Conservation (phyloP, 2,113 vertebrate genomes). For the Chaetorhynchus papuensis region DNA sequence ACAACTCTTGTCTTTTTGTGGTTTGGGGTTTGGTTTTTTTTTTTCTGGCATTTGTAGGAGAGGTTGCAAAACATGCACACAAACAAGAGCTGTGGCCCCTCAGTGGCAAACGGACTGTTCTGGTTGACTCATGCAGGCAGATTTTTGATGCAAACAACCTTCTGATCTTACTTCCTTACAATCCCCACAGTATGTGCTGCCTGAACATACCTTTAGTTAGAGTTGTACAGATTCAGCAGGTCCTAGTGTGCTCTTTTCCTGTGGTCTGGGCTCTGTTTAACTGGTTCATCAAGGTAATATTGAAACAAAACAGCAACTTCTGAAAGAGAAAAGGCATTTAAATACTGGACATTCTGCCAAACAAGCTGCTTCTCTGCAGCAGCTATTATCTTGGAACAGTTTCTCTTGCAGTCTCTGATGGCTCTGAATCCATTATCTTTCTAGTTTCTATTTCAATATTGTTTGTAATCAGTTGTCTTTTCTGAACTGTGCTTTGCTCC, state of each 20-base stretch:
- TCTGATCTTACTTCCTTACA: background rate
- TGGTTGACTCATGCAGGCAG: background rate
- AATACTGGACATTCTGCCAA: background rate
- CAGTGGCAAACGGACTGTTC: background rate
- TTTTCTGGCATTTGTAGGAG: background rate
- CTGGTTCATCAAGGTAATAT: background rate
- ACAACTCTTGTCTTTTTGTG: background rate
- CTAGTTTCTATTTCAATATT: slow-evolving; percentile 13
- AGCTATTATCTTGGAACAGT: background rate
- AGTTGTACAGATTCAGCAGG: background rate
- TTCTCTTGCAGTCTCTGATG: slow-evolving; percentile 4
- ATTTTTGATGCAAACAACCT: background rate
- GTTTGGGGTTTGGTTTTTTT: background rate
- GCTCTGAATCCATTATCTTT: slow-evolving; percentile 22
- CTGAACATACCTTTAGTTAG: background rate
- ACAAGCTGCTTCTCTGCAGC: background rate
- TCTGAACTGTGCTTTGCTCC: background rate
- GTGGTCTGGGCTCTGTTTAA: background rate
- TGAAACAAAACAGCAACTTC: background rate
- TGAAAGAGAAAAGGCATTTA: background rate
- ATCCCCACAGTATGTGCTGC: background rate
- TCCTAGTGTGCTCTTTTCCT: background rate
- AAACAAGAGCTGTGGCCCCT: background rate
- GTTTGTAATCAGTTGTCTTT: slow-evolving; percentile 25
- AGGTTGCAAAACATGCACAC: background rate